Evolutionary conservation across 2,113 vertebrate species (phyloP).

Genomic region (Pseudopipra pipra): DNA sequence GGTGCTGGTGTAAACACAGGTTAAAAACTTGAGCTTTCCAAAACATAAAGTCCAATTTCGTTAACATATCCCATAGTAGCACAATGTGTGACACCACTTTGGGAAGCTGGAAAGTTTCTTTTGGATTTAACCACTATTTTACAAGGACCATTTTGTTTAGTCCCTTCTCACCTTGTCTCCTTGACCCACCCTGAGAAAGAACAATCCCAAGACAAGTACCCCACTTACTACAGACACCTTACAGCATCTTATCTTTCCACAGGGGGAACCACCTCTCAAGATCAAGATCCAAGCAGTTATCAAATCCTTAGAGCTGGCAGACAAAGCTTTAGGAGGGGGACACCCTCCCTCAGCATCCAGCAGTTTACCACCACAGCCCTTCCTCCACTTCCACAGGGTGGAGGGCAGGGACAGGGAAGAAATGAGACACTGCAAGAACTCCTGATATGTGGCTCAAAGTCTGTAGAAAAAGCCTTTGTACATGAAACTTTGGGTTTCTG

Average conservation of each 20-base stretch:
- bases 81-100: neutral
- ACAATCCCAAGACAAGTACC: neutral
- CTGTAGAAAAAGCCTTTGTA: neutral
- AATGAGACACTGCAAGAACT: neutral
- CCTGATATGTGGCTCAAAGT: neutral
- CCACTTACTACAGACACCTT: neutral
- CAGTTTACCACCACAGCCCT: neutral
- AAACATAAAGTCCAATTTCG: neutral
- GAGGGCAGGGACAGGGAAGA: neutral
- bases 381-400: neutral
- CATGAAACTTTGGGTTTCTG: neutral
- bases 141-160: neutral
- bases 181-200: neutral
- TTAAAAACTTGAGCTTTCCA: neutral
- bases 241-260: neutral
- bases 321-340: neutral
- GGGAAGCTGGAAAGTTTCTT: neutral
- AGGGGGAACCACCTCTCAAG: neutral
- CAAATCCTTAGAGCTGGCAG: neutral
- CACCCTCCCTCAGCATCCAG: neutral
- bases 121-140: neutral
- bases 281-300: neutral
- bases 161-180: neutral
- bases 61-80: neutral
- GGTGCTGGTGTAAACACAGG: neutral